Percentiles rank a stretch among this genome's conserved stretches.
Evolutionary conservation across 1,140 invertebrate species (phyloP).

Genomic region (Oryctes rhinoceros): DNA sequence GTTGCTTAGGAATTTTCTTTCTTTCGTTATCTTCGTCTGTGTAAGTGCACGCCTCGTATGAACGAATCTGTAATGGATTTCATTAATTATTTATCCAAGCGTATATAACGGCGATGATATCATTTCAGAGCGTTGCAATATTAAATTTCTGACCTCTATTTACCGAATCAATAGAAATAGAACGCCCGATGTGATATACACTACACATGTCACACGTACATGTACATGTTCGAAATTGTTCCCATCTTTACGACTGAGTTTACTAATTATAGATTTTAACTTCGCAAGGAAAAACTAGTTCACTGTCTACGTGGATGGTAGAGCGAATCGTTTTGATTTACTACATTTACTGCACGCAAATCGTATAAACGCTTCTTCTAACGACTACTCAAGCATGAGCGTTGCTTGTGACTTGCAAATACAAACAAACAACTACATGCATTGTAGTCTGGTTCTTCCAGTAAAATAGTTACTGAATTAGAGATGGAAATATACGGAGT

Average conservation of each 20-base stretch:
- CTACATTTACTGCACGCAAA: neutral
- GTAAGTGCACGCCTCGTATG: neutral
- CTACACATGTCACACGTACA: neutral
- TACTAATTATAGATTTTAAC: constrained; percentile 34
- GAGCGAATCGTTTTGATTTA: neutral
- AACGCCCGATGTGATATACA: neutral
- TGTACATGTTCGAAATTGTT: neutral
- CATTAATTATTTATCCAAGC: constrained; percentile 23
- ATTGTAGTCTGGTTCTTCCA: neutral
- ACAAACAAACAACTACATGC: constrained; percentile 14
- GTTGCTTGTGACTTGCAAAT: neutral
- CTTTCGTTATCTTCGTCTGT: neutral
- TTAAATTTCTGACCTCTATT: constrained; percentile 33
- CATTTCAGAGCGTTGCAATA: constrained; percentile 6
- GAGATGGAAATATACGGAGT: neutral
- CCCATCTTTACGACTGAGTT: constrained; percentile 21
- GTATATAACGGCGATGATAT: constrained; percentile 5
- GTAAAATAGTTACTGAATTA: neutral
- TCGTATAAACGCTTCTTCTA: neutral
- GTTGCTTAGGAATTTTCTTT: neutral
- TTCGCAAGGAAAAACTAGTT: constrained; percentile 19
- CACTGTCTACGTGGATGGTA: neutral
- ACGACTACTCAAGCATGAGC: neutral
- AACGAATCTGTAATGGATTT: neutral
- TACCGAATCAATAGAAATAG: constrained; percentile 25